Evolutionary conservation across 2,888 invertebrate species (phyloP).

Genomic region (Chromoteleia sp.): DNA sequence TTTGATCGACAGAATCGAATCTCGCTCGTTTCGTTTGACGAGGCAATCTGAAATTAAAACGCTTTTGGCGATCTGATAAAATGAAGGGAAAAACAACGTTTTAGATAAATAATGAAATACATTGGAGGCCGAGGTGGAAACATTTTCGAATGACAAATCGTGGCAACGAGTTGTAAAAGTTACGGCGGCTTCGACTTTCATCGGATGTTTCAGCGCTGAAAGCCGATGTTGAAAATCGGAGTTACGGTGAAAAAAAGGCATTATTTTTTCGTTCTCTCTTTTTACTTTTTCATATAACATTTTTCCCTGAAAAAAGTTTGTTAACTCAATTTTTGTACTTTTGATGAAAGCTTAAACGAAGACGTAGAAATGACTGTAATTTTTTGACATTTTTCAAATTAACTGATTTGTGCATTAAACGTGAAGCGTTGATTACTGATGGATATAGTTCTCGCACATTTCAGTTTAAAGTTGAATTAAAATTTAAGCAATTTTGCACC

Average conservation of each 20-base stretch:
- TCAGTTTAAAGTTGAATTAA: background rate
- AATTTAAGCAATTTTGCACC: background rate
- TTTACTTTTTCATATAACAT: slow-evolving; percentile 22
- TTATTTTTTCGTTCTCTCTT: background rate
- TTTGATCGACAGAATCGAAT: slow-evolving; percentile 71
- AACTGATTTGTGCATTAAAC: slow-evolving; percentile 2
- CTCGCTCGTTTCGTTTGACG: slow-evolving; percentile 70
- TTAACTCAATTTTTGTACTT: slow-evolving; percentile 48
- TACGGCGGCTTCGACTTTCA: slow-evolving; percentile 47
- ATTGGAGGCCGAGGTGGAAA: slow-evolving; percentile 43
- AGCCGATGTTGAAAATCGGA: slow-evolving; percentile 44
- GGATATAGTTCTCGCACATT: background rate
- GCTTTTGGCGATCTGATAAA: slow-evolving; percentile 66
- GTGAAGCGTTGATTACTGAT: background rate
- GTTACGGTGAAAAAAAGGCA: slow-evolving; percentile 33
- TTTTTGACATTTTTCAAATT: slow-evolving; percentile 34
- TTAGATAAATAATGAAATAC: slow-evolving; percentile 68
- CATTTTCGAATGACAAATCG: slow-evolving; percentile 54
- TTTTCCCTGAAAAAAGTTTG: slow-evolving; percentile 35
- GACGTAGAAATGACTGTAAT: slow-evolving; percentile 35
- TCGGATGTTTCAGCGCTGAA: slow-evolving; percentile 24
- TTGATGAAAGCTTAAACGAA: slow-evolving; percentile 53
- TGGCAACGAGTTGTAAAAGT: slow-evolving; percentile 37
- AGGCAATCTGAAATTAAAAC: slow-evolving; percentile 69
- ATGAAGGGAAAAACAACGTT: slow-evolving; percentile 59